Evolutionary conservation across 2,113 vertebrate species (phyloP).

Genomic region (Leucopsar rothschildi): DNA sequence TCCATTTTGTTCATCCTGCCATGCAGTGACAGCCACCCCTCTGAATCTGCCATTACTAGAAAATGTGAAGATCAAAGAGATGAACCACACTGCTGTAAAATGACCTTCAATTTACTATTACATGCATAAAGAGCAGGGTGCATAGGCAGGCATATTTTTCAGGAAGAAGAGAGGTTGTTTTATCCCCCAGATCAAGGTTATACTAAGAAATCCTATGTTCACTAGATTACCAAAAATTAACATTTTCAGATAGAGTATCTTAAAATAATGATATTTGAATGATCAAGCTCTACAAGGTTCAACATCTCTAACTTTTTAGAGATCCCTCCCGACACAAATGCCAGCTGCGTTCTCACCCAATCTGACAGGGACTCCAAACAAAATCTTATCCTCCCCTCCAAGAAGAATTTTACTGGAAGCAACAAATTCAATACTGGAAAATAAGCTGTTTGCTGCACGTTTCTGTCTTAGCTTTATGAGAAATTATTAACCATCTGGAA

Average conservation of each 20-base stretch:
- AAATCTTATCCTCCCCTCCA: background rate
- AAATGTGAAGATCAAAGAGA: background rate
- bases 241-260: background rate
- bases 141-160: background rate
- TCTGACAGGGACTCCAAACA: background rate
- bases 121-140: background rate
- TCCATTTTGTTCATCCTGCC: background rate
- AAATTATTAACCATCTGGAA: background rate
- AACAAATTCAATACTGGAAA: background rate
- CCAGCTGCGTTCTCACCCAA: background rate
- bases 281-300: background rate
- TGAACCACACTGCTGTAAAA: background rate
- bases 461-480: background rate
- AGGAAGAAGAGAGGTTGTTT: background rate
- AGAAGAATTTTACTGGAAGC: background rate
- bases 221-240: background rate
- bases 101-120: constrained; percentile 16
- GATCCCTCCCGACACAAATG: background rate
- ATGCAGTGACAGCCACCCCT: background rate
- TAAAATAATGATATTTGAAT: background rate
- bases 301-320: background rate
- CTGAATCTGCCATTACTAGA: constrained; percentile 1
- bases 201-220: background rate
- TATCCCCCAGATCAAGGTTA: background rate
- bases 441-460: background rate